Evolutionary conservation across 2,113 vertebrate species (phyloP), one percentile per base, ranked within the genome.

Genomic region (Vidua macroura): DNA sequence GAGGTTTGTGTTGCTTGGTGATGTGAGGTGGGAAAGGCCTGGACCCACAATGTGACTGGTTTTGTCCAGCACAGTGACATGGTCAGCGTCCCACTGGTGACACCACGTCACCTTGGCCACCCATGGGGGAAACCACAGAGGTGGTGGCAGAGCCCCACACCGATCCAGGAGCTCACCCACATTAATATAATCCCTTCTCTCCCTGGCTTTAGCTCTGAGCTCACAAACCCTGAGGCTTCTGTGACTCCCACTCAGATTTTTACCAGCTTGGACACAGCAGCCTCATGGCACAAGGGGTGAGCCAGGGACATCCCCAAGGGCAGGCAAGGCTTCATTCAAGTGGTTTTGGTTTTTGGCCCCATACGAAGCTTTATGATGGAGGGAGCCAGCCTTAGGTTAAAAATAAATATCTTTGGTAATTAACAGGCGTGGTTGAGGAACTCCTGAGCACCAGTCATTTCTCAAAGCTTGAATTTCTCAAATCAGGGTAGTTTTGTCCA

Each of bases 371-470:
- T 46, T 78, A 27, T 15, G 62, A 69, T 64, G 48, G 77, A 68
- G 43, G 19, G 52, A 84, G 33, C 3, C 76, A 63, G 52, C 25
- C 77, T 49, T 60, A 56, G 66, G 49, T 79, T 76, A 84, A 92
- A 91, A 95, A 87, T 37, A 87, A 87, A 9, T 44, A 76, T 90
- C 51, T 92, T 49, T 41, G 18, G 53, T 76, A 79, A 93, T 85
- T 94, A 87, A 76, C 33, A 93, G 22, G 18, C 25, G 25, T 33
- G 55, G 13, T 0, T 79, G 62, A 28, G 31, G 83, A 43, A 82
- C 33, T 73, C 86, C 58, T 73, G 83, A 89, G 53, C 58, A 72
- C 58, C 1, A 3, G 33, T 88, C 20, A 13, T 84, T 91, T 86
- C 69, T 69, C 66, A 78, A 60, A 89, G 28, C 37, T 49, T 60